Conservation (phyloP, 2,113 vertebrate genomes). For the Trogon melanurus region DNA sequence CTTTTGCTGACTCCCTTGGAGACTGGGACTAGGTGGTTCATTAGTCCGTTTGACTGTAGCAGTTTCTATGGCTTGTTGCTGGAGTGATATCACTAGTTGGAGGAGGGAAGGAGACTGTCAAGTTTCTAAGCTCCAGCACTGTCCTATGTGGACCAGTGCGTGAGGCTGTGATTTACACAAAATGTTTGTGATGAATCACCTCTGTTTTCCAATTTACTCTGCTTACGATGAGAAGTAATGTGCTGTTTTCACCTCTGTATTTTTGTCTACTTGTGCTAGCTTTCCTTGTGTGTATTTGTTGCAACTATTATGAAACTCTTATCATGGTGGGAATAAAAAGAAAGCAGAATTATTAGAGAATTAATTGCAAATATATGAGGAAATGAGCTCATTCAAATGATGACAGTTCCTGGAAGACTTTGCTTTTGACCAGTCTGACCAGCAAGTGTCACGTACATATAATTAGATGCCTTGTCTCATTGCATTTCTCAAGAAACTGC, state of each 20-base stretch:
- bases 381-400: not conserved
- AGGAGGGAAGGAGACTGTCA: not conserved
- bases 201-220: not conserved
- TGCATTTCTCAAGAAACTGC: not conserved
- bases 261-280: not conserved
- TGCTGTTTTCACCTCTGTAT: not conserved
- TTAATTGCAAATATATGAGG: not conserved
- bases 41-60: not conserved
- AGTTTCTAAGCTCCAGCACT: not conserved
- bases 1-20: not conserved
- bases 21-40: not conserved
- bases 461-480: not conserved
- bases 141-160: not conserved
- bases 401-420: not conserved
- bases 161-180: not conserved
- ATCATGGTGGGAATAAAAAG: not conserved
- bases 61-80: not conserved
- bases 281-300: not conserved
- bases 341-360: not conserved
- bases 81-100: not conserved
- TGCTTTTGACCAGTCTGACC: not conserved
- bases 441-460: not conserved
- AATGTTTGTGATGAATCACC: not conserved
- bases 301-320: not conserved
- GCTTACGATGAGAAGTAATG: not conserved